Conservation (phyloP, 2,113 vertebrate species). For the Strix aluco region DNA sequence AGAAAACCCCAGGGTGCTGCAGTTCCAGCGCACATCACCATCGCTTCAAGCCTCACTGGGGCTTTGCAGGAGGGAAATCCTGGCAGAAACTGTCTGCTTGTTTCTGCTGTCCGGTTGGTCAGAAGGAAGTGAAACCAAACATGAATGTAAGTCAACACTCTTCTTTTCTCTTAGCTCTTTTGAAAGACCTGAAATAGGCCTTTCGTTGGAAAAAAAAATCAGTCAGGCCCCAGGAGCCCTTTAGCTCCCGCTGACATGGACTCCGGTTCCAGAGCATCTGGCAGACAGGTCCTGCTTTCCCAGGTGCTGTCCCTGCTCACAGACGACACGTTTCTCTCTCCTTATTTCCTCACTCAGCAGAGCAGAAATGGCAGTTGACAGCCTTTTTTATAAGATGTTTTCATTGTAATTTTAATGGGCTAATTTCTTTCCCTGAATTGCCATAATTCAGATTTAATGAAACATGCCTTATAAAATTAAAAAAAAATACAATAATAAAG, state of each 20-base stretch:
- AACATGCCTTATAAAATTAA: constrained; percentile 67
- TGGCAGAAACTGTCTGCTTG: accelerated
- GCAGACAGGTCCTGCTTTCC: neutral
- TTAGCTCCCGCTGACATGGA: accelerated
- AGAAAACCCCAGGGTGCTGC: neutral
- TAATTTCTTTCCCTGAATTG: constrained; percentile 64
- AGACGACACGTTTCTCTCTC: neutral
- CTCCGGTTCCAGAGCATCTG: neutral
- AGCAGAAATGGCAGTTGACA: constrained; percentile 44
- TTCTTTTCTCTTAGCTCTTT: neutral
- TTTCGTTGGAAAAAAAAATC: neutral
- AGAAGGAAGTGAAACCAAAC: neutral
- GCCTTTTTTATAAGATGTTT: constrained; percentile 51
- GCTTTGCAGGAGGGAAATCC: neutral
- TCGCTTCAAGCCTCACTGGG: neutral
- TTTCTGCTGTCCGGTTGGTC: neutral
- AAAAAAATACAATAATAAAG: constrained; percentile 52
- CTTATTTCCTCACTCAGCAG: constrained; percentile 13
- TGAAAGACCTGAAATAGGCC: neutral
- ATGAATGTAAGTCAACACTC: accelerated
- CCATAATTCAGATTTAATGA: constrained; percentile 73
- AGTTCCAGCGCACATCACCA: neutral
- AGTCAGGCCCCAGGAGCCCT: neutral
- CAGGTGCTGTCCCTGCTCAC: neutral
- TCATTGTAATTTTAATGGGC: constrained; percentile 67